Evolutionary conservation across 1,140 invertebrate species (phyloP).

Genomic region (Trichomalopsis sarcophagae): DNA sequence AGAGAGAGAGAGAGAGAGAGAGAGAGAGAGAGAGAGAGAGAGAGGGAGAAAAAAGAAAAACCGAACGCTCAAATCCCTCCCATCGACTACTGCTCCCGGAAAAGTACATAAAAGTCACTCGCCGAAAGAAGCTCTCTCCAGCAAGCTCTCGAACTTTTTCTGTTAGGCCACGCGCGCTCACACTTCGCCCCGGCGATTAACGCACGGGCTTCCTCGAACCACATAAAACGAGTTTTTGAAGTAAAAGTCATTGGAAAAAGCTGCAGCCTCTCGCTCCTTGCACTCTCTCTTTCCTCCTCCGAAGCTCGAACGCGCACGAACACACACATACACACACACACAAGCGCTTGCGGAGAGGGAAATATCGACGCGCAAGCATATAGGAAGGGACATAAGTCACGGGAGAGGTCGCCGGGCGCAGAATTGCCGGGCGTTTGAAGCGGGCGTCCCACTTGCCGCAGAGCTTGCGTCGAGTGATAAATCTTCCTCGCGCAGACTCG

Average conservation of each 20-base stretch:
- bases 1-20: neutral
- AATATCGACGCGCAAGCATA: neutral
- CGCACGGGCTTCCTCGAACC: neutral
- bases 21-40: neutral
- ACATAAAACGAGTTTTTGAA: conserved; percentile 14
- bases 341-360: neutral
- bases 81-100: neutral
- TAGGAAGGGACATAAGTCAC: conserved; percentile 42
- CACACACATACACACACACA: neutral
- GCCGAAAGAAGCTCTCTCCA: conserved; percentile 6
- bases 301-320: neutral
- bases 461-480: conserved; percentile 30
- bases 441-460: neutral
- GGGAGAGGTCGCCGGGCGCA: neutral
- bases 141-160: conserved; percentile 21
- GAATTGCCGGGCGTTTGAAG: conserved; percentile 25
- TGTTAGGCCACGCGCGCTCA: neutral
- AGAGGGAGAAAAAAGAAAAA: neutral
- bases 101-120: conserved; percentile 15
- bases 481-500: conserved; percentile 30
- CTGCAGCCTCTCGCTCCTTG: no score
- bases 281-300: neutral
- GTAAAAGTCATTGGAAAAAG: conserved; percentile 5
- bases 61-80: neutral
- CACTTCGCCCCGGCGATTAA: conserved; percentile 5